Evolutionary conservation across 2,888 invertebrate genomes (phyloP).

Genomic region (Eupeodes latifasciatus): DNA sequence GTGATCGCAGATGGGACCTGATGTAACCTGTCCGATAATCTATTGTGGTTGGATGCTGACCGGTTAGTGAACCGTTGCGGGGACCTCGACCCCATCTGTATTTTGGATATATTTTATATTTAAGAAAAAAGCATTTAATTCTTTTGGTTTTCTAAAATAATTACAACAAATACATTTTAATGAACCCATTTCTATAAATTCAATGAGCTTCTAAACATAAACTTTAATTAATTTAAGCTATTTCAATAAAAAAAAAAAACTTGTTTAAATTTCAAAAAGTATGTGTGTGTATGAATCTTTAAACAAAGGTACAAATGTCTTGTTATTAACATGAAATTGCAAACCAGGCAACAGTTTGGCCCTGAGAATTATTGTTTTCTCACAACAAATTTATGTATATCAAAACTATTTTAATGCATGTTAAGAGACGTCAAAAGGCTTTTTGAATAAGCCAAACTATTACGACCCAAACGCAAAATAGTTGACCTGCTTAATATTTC

Average conservation of each 20-base stretch:
- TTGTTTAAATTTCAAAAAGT: constrained; percentile 55
- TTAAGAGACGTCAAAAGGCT: too few relatives aligned
- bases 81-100: constrained; percentile 93
- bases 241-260: constrained; percentile 36
- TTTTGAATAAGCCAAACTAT: too few relatives aligned
- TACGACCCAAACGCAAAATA: too few relatives aligned
- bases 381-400: too few relatives aligned
- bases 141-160: not conserved
- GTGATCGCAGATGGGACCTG: constrained; percentile 95
- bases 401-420: too few relatives aligned
- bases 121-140: not conserved
- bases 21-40: constrained; percentile 88
- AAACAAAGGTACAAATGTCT: not conserved
- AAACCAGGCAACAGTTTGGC: too few relatives aligned
- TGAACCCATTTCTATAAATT: constrained; percentile 9
- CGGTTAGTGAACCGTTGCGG: constrained; percentile 84
- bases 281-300: constrained; percentile 41
- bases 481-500: too few relatives aligned
- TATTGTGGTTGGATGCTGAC: constrained; percentile 84
- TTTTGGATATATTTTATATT: constrained; percentile 36
- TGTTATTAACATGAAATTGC: too few relatives aligned
- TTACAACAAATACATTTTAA: not conserved
- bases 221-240: constrained; percentile 43
- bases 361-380: too few relatives aligned
- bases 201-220: constrained; percentile 18